Evolutionary conservation across 2,797 vertebrate species (phyloP).

Genomic region (Mastacembelus armatus): DNA sequence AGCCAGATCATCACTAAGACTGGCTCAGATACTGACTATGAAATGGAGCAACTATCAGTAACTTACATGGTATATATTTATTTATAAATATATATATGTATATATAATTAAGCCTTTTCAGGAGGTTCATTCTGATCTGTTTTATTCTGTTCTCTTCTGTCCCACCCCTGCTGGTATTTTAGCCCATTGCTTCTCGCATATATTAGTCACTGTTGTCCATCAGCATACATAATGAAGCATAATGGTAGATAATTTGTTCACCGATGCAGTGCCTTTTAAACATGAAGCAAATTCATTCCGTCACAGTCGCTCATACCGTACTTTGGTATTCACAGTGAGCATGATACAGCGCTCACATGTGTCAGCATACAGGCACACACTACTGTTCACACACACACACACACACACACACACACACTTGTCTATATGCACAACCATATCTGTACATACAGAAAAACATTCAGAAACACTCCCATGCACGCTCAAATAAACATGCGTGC

Average conservation of each 20-base stretch:
- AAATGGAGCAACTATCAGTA: no score
- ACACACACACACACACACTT: no score
- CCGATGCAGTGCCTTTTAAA: conserved; percentile 74
- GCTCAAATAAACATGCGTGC: conserved; percentile 32
- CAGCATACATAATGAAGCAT: conserved; percentile 75
- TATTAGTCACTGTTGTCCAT: conserved; percentile 68
- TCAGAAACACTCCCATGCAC: conserved; percentile 16
- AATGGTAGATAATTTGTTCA: conserved; percentile 75
- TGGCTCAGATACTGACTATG: no score
- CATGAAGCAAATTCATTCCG: conserved; percentile 66
- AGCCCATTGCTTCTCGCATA: conserved; percentile 45
- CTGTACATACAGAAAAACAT: conserved; percentile 9
- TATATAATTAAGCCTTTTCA: neutral
- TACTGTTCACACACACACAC: no score
- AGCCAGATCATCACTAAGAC: no score
- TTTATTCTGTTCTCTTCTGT: neutral
- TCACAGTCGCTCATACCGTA: conserved; percentile 38
- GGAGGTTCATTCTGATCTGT: neutral
- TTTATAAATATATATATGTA: no score
- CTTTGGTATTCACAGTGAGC: conserved; percentile 51
- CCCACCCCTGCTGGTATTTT: conserved; percentile 23
- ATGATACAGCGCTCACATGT: conserved; percentile 1
- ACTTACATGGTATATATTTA: no score
- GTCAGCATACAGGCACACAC: conserved; percentile 25
- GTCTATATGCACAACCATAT: conserved; percentile 37